Evolutionary conservation across 2,113 vertebrate genomes (phyloP).

Genomic region (Chaetodon trifascialis): DNA sequence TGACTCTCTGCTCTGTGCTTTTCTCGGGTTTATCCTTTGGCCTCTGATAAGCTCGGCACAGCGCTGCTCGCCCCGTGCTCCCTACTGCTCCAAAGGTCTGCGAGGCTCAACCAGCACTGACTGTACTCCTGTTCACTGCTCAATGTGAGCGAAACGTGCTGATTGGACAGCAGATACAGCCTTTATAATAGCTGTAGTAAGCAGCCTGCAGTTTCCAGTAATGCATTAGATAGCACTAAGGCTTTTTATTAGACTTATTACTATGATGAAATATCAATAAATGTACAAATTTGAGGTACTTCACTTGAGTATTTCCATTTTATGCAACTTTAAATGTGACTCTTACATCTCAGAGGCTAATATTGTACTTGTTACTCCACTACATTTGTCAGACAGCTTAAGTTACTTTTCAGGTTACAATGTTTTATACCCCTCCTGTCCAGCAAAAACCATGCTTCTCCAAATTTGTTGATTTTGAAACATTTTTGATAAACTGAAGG

Average conservation of each 20-base stretch:
- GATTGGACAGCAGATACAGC: constrained; percentile 19
- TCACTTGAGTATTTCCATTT: no score
- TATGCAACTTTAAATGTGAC: no score
- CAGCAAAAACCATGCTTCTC: no score
- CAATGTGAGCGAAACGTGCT: constrained; percentile 4
- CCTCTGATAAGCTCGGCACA: constrained; percentile 63
- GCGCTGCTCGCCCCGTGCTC: background rate
- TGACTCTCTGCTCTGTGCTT: constrained; percentile 1
- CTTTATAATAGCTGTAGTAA: background rate
- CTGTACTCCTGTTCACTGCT: constrained; percentile 1
- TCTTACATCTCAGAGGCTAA: no score
- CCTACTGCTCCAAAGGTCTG: constrained; percentile 73
- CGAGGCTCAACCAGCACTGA: constrained; percentile 8
- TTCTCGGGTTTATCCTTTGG: constrained; percentile 57
- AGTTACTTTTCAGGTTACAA: no score
- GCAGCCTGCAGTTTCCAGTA: constrained; percentile 27
- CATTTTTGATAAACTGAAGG: no score
- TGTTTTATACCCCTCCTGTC: no score
- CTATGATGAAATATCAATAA: no score
- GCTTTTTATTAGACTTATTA: background rate
- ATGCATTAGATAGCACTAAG: background rate
- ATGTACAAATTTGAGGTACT: no score
- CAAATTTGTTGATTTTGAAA: no score
- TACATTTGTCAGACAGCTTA: no score
- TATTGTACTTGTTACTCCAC: no score